These are phyloP conservation scores for Hyposoter didymator DNA, from an alignment of 2,888 invertebrate species.

Conservation along the genomic window DNA sequence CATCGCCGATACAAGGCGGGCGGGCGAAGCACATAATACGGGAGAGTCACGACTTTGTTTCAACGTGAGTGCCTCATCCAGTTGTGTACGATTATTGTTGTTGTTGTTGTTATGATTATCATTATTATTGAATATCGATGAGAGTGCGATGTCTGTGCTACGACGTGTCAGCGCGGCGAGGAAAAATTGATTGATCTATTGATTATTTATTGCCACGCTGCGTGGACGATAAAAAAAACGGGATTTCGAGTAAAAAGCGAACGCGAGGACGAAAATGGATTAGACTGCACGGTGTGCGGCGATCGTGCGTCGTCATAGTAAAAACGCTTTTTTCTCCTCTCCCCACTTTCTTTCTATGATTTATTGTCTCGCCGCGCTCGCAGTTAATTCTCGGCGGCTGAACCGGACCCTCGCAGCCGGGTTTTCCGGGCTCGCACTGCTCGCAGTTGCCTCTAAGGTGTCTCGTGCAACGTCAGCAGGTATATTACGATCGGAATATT, in stretches of 20 bases:
- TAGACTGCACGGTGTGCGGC: neutral
- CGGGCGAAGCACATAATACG: neutral
- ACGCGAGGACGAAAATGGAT: too few relatives aligned
- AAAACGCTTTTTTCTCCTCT: slow-evolving; percentile 1
- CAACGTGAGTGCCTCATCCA: slow-evolving; percentile 28
- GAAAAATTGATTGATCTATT: neutral
- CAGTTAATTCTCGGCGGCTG: neutral
- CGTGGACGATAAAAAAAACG: neutral
- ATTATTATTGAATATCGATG: neutral
- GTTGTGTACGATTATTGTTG: slow-evolving; percentile 1
- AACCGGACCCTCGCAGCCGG: neutral
- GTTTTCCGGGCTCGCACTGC: slow-evolving; percentile 2
- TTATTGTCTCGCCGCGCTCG: neutral
- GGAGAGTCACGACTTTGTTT: neutral
- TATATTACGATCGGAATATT: slow-evolving; percentile 13
- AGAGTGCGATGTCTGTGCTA: neutral
- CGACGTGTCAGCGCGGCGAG: neutral
- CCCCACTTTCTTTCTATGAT: slow-evolving; percentile 6
- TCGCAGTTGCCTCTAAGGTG: slow-evolving; percentile 19
- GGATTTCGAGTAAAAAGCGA: too few relatives aligned
- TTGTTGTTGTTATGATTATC: neutral
- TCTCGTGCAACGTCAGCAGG: slow-evolving; percentile 18
- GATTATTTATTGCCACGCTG: neutral
- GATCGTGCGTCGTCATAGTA: slow-evolving; percentile 36
- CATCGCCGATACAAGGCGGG: slow-evolving; percentile 30